Evolutionary conservation across 2,113 vertebrate species (phyloP).

Genomic region (Rhegmatorhina hoffmannsi): DNA sequence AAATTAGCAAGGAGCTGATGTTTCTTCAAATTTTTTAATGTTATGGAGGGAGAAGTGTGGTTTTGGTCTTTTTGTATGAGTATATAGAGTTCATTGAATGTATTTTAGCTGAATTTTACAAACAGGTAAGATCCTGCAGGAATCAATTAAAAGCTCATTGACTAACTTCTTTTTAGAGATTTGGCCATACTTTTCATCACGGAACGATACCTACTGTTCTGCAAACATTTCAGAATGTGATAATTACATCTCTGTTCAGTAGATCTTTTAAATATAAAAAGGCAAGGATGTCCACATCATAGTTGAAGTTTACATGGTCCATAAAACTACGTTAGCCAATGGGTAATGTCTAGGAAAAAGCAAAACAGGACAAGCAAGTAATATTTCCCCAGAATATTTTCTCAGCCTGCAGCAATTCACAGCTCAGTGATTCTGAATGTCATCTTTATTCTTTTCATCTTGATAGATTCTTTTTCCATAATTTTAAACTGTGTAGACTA

Average conservation of each 20-base stretch:
- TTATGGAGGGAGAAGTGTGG: not conserved
- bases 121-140: not conserved
- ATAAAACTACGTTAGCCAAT: not conserved
- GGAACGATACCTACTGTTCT: not conserved
- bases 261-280: not conserved
- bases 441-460: not conserved
- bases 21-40: not conserved
- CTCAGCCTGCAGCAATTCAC: not conserved
- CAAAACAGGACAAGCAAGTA: not conserved
- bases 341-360: not conserved
- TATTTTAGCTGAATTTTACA: not conserved
- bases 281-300: not conserved
- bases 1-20: not conserved
- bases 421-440: not conserved
- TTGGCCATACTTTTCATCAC: not conserved
- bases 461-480: not conserved
- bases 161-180: not conserved
- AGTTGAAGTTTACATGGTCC: not conserved
- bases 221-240: not conserved
- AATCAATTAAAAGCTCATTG: not conserved
- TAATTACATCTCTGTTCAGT: not conserved
- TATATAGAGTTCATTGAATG: not conserved
- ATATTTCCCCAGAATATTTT: not conserved
- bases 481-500: not conserved
- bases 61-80: not conserved